These are phyloP conservation scores for Spondyliosoma cantharus DNA, from an alignment of 2,797 vertebrate genomes.

Conservation along the genomic window DNA sequence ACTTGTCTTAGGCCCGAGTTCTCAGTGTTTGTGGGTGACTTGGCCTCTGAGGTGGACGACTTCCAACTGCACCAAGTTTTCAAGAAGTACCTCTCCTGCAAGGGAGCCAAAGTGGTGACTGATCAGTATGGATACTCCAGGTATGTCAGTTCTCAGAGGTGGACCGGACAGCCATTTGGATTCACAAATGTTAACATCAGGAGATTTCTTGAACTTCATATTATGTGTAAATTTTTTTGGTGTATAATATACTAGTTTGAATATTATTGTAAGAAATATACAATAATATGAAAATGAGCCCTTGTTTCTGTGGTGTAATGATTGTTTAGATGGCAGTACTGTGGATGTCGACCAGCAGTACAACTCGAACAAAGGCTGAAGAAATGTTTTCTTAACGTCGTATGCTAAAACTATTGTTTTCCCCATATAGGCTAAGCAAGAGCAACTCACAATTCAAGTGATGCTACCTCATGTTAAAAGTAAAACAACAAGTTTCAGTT, in stretches of 20 bases:
- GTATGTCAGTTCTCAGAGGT: slow-evolving; percentile 73
- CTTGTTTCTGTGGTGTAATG: slow-evolving; percentile 54
- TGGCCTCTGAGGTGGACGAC: slow-evolving; percentile 92
- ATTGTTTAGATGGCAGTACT: slow-evolving; percentile 62
- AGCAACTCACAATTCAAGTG: slow-evolving; percentile 91
- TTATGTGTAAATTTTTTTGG: slow-evolving; percentile 7
- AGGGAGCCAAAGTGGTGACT: slow-evolving; percentile 94
- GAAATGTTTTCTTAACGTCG: slow-evolving; percentile 78
- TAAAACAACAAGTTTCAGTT: slow-evolving; percentile 91
- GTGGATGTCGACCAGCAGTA: slow-evolving; percentile 67
- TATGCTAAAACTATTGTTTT: slow-evolving; percentile 91
- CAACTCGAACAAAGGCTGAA: slow-evolving; percentile 73
- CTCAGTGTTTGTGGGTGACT: slow-evolving; percentile 94
- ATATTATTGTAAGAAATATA: slow-evolving; percentile 30
- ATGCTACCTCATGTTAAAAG: slow-evolving; percentile 92
- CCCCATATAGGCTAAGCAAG: slow-evolving; percentile 92
- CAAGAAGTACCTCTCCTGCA: slow-evolving; percentile 92
- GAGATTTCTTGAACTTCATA: slow-evolving; percentile 1
- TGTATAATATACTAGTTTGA: slow-evolving; percentile 8
- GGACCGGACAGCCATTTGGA: not conserved
- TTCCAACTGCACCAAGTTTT: slow-evolving; percentile 93
- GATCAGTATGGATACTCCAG: slow-evolving; percentile 93
- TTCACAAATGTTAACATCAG: not conserved
- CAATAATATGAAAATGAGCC: slow-evolving; percentile 36
- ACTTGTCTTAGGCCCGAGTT: slow-evolving; percentile 86